Percentiles rank a stretch among this genome's conserved stretches.
Conservation (phyloP, 1,140 invertebrate species). For the Zeugodacus cucurbitae region DNA sequence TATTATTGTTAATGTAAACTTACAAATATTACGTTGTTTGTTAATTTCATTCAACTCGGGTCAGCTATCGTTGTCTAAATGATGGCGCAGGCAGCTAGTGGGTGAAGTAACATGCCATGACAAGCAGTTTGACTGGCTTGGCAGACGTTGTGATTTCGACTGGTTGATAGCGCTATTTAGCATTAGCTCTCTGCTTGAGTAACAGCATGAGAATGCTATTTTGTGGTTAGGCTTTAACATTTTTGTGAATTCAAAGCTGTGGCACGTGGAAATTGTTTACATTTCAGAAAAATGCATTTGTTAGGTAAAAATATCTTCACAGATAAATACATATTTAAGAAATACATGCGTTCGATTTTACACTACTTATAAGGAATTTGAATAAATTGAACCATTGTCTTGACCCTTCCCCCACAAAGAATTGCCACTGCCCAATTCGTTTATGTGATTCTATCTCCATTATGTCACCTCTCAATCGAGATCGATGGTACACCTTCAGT, state of each 20-base stretch:
- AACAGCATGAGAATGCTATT: not conserved
- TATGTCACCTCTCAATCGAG: too few species aligned
- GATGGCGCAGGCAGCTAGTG: not conserved
- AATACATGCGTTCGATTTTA: too few species aligned
- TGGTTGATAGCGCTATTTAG: not conserved
- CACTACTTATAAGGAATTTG: too few species aligned
- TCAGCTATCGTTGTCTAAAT: not conserved
- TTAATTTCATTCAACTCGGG: not conserved
- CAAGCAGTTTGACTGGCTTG: not conserved
- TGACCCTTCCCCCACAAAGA: too few species aligned
- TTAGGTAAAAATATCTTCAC: too few species aligned
- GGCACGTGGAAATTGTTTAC: not conserved
- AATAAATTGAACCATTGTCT: too few species aligned
- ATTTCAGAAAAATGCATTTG: not conserved
- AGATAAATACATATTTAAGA: too few species aligned
- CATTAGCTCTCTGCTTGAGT: not conserved
- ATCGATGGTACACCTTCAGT: too few species aligned
- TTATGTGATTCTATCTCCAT: too few species aligned
- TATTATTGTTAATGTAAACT: not conserved
- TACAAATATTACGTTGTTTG: not conserved
- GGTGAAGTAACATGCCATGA: constrained; percentile 2
- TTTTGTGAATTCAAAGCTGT: not conserved
- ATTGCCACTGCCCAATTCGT: too few species aligned
- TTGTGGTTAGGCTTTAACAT: not conserved
- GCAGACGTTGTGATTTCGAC: not conserved